Percentiles rank a stretch among this genome's conserved stretches.
Conservation (phyloP, 2,888 invertebrate species). For the Hydriomena furcata region DNA sequence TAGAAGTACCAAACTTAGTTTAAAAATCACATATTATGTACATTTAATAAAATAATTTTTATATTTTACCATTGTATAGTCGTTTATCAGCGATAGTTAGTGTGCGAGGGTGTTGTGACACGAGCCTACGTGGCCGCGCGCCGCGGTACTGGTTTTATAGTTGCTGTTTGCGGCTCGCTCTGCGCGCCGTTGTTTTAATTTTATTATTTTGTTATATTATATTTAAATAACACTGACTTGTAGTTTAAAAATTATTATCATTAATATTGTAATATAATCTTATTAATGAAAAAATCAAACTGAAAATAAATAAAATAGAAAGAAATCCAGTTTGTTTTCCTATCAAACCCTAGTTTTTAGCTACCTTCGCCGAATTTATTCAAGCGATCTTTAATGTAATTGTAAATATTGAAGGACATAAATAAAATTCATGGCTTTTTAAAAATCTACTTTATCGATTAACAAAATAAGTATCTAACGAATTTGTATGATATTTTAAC, state of each 20-base stretch:
- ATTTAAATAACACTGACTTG: conserved; percentile 83
- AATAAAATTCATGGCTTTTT: conserved; percentile 39
- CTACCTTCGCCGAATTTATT: too few relatives aligned
- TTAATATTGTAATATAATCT: conserved; percentile 84
- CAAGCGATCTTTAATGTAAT: too few relatives aligned
- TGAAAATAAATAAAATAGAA: conserved; percentile 82
- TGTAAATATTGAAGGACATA: too few relatives aligned
- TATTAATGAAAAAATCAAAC: conserved; percentile 83
- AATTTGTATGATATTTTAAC: conserved; percentile 42
- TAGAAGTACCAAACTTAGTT: conserved; percentile 83
- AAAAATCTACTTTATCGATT: conserved; percentile 52
- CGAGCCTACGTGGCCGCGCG: conserved; percentile 44
- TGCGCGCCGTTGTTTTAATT: conserved; percentile 75
- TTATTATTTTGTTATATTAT: conserved; percentile 78
- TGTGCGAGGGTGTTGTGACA: conserved; percentile 59
- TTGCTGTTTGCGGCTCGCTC: conserved; percentile 59
- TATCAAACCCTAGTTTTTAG: conserved; percentile 1
- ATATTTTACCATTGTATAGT: conserved; percentile 83
- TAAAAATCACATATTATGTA: conserved; percentile 82
- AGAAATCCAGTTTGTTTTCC: conserved; percentile 53
- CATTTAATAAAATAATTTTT: conserved; percentile 79
- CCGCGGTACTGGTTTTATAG: conserved; percentile 52
- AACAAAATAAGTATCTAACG: conserved; percentile 47
- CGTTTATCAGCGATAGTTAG: conserved; percentile 75
- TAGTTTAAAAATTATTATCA: conserved; percentile 83